Evolutionary conservation across 2,888 invertebrate genomes (phyloP).

Genomic region (Agriopis leucophaearia): DNA sequence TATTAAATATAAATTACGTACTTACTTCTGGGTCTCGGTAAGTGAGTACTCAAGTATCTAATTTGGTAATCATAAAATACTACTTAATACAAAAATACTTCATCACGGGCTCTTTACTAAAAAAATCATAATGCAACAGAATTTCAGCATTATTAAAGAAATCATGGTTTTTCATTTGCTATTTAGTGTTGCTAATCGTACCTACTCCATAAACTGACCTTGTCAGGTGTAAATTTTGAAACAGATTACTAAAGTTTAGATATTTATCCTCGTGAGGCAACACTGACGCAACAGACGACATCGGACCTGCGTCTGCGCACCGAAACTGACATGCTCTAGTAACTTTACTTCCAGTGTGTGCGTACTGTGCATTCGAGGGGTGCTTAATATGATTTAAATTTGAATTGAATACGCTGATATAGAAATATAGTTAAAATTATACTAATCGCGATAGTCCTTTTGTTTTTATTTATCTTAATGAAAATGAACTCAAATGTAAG

Average conservation of each 20-base stretch:
- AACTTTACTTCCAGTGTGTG: slow-evolving; percentile 49
- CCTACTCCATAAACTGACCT: slow-evolving; percentile 62
- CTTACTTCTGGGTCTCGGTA: too few species aligned
- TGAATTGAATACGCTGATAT: not conserved
- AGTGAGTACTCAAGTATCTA: too few species aligned
- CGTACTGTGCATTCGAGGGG: slow-evolving; percentile 18
- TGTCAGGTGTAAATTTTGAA: slow-evolving; percentile 64
- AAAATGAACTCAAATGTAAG: too few species aligned
- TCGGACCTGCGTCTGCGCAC: slow-evolving; percentile 56
- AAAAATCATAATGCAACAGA: not conserved
- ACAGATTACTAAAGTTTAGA: slow-evolving; percentile 72
- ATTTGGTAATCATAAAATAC: not conserved
- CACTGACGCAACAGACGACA: slow-evolving; percentile 64
- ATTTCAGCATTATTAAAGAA: slow-evolving; percentile 29
- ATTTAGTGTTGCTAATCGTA: slow-evolving; percentile 45
- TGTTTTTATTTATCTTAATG: too few species aligned
- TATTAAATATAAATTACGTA: not conserved
- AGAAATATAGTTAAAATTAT: too few species aligned
- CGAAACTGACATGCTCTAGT: slow-evolving; percentile 76
- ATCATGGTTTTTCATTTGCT: slow-evolving; percentile 27
- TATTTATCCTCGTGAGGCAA: slow-evolving; percentile 75
- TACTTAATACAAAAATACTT: not conserved
- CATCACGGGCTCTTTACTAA: not conserved
- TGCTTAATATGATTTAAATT: slow-evolving; percentile 25
- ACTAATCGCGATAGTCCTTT: too few species aligned